Evolutionary conservation across 2,888 invertebrate genomes (phyloP), one percentile per base, ranked within the genome.

Genomic region (Lepidocyrtoides sp.): DNA sequence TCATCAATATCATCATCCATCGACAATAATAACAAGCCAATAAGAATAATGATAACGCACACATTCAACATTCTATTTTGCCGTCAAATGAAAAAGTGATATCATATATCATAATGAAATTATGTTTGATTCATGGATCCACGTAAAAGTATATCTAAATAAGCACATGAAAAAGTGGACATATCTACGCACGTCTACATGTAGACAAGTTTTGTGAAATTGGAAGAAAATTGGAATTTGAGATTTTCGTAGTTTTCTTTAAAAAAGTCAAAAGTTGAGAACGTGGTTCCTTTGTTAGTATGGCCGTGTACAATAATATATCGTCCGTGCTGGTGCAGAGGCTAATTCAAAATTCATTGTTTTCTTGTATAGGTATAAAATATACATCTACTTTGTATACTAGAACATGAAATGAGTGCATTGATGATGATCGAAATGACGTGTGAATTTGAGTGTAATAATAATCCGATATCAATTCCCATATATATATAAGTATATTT

Each of bases 91-190:
- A 77, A 77, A 48, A 51, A 77, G 51, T 26, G 77, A 77, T 77
- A 77, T 77, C 77, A 77, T 77, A 66, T 83, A 83, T 83, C 83
- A 83, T 66, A 66, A 63, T 48, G 48, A 83, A 83, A 83, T 83
- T 66, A 77, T 77, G 29, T 12, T 57, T 81, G 81, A 81, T 57
- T 81, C 81, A 81, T 57, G 81, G 12, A 57, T 57, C 29, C 32
- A 51, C 51, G 41, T 12, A 60, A 7, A 26, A 60, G 26, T 36
- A 36, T 36, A n/a, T 2, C 20, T 17, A 17, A 20, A 51, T 51
- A 8, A 51, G 48, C 48, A 32, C 14, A 10, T 32, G 51, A 26
- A 7, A 36, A 1, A 20, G 17, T 0, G 29, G 2, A 3, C 29
- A 63, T 26, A 36, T 2, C 36, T 48, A n/a, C 5, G 48, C 12